These are phyloP conservation scores for Ascidia mentula DNA, from an alignment of 23 tunicate genomes.

Conservation along the genomic window DNA sequence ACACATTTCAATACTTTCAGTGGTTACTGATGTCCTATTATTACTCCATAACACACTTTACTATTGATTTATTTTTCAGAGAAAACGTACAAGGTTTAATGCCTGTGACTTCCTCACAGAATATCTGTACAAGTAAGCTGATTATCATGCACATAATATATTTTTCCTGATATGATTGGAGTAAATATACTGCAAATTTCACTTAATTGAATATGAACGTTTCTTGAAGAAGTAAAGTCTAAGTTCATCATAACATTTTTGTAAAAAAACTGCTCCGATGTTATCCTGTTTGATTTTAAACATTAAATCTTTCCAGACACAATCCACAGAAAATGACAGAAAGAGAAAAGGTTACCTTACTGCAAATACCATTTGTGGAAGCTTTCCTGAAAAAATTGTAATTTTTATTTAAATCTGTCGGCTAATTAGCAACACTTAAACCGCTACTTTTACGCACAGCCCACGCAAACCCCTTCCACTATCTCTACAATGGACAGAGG, in stretches of 20 bases:
- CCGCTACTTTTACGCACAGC: not conserved
- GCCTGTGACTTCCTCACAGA: constrained; percentile 90
- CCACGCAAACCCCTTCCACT: constrained; percentile 88
- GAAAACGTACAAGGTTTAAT: constrained; percentile 72
- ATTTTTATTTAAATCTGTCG: not conserved
- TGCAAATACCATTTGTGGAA: constrained; percentile 58
- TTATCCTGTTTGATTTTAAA: too few species aligned
- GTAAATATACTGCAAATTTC: too few species aligned
- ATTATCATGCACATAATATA: not conserved
- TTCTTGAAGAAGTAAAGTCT: too few species aligned
- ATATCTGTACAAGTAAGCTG: constrained; percentile 63
- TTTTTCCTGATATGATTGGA: not conserved
- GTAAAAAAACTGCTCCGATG: too few species aligned
- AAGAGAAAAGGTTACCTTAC: constrained; percentile 7
- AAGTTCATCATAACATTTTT: too few species aligned
- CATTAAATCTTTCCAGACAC: constrained; percentile 1
- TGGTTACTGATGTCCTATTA: too few species aligned
- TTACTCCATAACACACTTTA: too few species aligned
- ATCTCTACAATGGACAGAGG: constrained; percentile 75
- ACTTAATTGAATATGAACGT: too few species aligned
- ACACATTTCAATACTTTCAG: too few species aligned
- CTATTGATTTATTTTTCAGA: constrained; percentile 38
- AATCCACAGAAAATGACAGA: constrained; percentile 9
- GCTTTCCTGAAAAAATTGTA: constrained; percentile 22
- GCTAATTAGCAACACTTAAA: too few species aligned